These are phyloP conservation scores for Lophochroa leadbeateri DNA, from an alignment of 2,113 vertebrate species.

Conservation along the genomic window DNA sequence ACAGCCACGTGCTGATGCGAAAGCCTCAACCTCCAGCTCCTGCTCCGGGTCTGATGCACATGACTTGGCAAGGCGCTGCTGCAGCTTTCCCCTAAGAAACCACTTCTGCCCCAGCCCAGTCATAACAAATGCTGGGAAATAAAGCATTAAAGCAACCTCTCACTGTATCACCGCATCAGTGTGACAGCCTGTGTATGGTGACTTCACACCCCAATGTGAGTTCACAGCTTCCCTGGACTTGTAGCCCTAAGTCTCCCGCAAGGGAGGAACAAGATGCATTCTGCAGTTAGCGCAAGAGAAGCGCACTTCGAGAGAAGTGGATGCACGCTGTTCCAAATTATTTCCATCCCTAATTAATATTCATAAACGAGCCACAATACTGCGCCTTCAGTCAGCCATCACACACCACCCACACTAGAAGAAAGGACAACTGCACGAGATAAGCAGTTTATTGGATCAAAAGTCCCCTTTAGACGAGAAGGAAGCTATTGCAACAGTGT, in stretches of 20 bases:
- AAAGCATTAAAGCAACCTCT: not conserved
- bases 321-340: not conserved
- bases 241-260: fast-evolving
- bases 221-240: fast-evolving
- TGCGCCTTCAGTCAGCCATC: not conserved
- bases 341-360: conserved; percentile 51
- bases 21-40: not conserved
- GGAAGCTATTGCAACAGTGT: not conserved
- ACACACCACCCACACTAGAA: conserved; percentile 23
- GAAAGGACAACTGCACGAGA: conserved; percentile 15
- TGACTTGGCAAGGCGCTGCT: not conserved
- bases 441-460: conserved; percentile 50
- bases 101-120: not conserved
- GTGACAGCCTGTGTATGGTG: fast-evolving
- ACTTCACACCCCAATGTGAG: not conserved
- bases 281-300: not conserved
- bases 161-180: fast-evolving
- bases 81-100: not conserved
- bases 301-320: fast-evolving
- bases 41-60: fast-evolving
- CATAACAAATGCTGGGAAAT: fast-evolving
- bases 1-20: not conserved
- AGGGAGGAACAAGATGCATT: not conserved
- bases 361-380: not conserved
- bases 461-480: not conserved